Evolutionary conservation across 2,888 invertebrate genomes (phyloP).

Genomic region (Macrophya alboannulata): DNA sequence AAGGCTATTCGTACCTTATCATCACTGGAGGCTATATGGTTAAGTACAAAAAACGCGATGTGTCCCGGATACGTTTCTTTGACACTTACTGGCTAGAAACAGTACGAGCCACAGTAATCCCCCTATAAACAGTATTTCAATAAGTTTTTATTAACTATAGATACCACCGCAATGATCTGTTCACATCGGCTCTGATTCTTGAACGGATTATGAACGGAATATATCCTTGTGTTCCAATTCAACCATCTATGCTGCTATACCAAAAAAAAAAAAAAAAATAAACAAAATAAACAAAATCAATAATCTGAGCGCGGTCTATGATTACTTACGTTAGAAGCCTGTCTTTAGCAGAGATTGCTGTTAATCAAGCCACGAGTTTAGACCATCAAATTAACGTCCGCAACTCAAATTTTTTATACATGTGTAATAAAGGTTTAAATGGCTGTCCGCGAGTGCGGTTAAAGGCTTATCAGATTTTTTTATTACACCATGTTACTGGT

Average conservation of each 20-base stretch:
- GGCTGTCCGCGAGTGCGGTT: background rate
- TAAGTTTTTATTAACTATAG: background rate
- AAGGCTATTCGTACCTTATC: background rate
- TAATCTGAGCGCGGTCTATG: background rate
- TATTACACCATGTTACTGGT: constrained; percentile 2
- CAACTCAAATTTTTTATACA: background rate
- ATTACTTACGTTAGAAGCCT: background rate
- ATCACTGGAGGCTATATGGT: background rate
- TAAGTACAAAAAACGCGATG: constrained; percentile 1
- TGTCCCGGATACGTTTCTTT: background rate
- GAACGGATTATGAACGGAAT: background rate
- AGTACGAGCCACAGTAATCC: background rate
- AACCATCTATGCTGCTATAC: background rate
- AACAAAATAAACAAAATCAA: background rate
- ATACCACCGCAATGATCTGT: background rate
- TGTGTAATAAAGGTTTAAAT: background rate
- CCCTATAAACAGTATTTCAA: background rate
- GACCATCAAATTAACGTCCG: background rate
- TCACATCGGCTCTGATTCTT: background rate
- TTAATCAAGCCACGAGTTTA: background rate
- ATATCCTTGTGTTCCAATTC: background rate
- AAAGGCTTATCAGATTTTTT: constrained; percentile 12
- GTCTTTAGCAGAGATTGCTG: background rate
- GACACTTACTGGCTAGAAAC: background rate
- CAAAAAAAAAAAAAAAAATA: background rate